Evolutionary conservation across 2,888 invertebrate species (phyloP).

Genomic region (Aphrophora alni): DNA sequence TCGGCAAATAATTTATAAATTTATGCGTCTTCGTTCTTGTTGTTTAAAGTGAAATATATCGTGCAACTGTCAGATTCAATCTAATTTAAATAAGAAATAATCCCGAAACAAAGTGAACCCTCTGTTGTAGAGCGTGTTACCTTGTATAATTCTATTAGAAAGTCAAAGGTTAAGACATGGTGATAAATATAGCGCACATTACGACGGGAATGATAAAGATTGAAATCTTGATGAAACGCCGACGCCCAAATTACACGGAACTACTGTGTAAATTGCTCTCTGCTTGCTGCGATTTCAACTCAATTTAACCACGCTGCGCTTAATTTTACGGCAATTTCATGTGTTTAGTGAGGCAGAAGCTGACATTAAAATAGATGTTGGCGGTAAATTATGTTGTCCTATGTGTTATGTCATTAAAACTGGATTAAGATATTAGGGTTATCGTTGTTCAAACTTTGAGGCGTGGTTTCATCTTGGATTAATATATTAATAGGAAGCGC

Average conservation of each 20-base stretch:
- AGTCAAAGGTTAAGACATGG: neutral
- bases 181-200: neutral
- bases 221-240: neutral
- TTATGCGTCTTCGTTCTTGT: too few relatives aligned
- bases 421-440: neutral
- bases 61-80: too few relatives aligned
- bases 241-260: neutral
- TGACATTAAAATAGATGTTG: neutral
- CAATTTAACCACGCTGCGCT: neutral
- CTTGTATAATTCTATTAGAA: too few relatives aligned
- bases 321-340: neutral
- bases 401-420: neutral
- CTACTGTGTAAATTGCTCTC: neutral
- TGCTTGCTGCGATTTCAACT: neutral
- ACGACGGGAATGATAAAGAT: neutral
- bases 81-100: too few relatives aligned
- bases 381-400: neutral
- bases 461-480: too few relatives aligned
- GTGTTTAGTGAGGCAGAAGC: neutral
- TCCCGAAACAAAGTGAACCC: too few relatives aligned
- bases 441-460: neutral
- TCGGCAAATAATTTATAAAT: too few relatives aligned
- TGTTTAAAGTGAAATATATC: too few relatives aligned
- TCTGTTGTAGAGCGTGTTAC: too few relatives aligned
- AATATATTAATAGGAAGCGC: too few relatives aligned